Conservation (phyloP, 2,797 vertebrate genomes). For the Fringilla coelebs region DNA sequence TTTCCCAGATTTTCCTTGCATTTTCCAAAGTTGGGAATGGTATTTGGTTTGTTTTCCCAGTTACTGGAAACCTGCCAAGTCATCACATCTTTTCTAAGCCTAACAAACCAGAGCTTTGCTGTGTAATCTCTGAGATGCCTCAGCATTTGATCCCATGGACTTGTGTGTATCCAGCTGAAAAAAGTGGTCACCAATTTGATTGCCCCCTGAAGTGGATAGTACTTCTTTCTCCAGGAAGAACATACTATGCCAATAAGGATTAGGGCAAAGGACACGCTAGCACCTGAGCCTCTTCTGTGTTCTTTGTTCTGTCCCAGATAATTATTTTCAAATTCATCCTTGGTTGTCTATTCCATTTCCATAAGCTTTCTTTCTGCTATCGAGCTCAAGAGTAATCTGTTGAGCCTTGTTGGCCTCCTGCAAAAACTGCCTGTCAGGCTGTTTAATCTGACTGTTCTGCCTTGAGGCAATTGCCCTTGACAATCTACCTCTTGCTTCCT, state of each 20-base stretch:
- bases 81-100: neutral
- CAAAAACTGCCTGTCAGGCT: neutral
- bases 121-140: neutral
- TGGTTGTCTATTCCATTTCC: neutral
- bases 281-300: neutral
- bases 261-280: neutral
- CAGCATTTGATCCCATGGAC: neutral
- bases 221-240: neutral
- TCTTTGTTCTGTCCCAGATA: neutral
- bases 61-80: neutral
- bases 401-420: neutral
- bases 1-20: neutral
- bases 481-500: neutral
- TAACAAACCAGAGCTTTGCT: neutral
- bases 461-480: neutral
- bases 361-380: neutral
- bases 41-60: neutral
- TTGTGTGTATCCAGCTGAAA: neutral
- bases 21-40: neutral
- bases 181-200: neutral
- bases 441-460: neutral
- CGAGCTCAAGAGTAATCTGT: neutral
- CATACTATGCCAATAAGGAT: neutral
- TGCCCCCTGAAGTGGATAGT: neutral
- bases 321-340: neutral